A percentile compares a stretch with the other conserved stretches of the same genome.
Evolutionary conservation across 2,888 invertebrate species (phyloP).

Genomic region (Phyllotreta cruciferae): DNA sequence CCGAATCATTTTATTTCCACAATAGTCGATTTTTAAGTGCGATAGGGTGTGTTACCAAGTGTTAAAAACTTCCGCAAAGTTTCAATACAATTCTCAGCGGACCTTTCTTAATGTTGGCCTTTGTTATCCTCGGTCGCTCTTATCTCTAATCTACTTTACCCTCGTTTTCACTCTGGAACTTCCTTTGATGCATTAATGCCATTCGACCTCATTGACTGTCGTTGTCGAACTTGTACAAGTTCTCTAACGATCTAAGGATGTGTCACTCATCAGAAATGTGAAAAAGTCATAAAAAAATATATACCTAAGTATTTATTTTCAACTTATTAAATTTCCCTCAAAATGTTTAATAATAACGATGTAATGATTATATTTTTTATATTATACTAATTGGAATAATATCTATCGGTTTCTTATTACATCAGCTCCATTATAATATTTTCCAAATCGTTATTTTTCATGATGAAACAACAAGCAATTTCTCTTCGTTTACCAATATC

Average conservation of each 20-base stretch:
- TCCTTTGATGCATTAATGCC: slow-evolving; percentile 37
- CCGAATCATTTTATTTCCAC: slow-evolving; percentile 1
- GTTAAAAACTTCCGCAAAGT: slow-evolving; percentile 34
- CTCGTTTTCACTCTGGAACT: slow-evolving; percentile 32
- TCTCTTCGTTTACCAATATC: too few species aligned
- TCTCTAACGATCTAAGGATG: slow-evolving; percentile 13
- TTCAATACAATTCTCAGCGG: slow-evolving; percentile 37
- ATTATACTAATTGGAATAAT: too few species aligned
- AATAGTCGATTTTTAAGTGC: slow-evolving; percentile 12
- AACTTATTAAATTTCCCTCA: too few species aligned
- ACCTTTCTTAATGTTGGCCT: slow-evolving; percentile 34
- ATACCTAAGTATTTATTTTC: too few species aligned
- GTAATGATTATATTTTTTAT: too few species aligned
- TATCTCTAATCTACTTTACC: slow-evolving; percentile 40
- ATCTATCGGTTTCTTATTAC: too few species aligned
- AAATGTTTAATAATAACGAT: too few species aligned
- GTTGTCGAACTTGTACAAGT: slow-evolving; percentile 32
- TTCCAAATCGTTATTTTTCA: too few species aligned
- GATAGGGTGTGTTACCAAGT: slow-evolving; percentile 27
- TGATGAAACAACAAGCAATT: too few species aligned
- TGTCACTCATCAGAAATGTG: neutral
- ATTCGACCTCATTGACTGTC: slow-evolving; percentile 33
- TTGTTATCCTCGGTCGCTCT: slow-evolving; percentile 38
- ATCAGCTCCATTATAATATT: too few species aligned
- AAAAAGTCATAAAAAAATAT: too few species aligned